Base-by-base conservation (phyloP, 2,113 vertebrate species). In the Osmerus mordax region DNA sequence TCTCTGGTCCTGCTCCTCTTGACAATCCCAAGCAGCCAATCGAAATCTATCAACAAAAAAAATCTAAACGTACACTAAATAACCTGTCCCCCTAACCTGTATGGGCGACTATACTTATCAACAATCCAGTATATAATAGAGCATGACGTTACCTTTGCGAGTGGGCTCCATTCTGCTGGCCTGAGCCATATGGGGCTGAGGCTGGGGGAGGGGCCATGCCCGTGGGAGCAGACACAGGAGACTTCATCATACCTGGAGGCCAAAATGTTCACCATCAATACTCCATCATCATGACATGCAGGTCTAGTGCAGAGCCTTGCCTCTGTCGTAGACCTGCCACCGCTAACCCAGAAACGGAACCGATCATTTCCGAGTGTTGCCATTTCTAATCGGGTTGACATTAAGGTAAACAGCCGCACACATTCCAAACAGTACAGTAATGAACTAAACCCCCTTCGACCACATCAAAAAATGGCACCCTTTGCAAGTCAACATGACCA, bases 221-320 rank as follows among this genome's bases (percentile, higher is more conserved):
- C 1, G 93, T 79, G 41, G 89, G 70, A 0, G 89, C 32, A 6
- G 92, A 81, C 51, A 88, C 91, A 71, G 89, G 25, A 5, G 93
- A 78, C 87, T 98, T 99, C 1, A 90, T 84, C 69, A 88, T 13
- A 73, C 91, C 96, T 98, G 78, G 16, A 89, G 86, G 66, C 77
- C 64, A 64, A 32, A 64, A 56, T 67, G 15, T 12, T 32, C 41
- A 9, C 41, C 9, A 47, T 47, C 7, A 8, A 7, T 11, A 2
- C 41, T 47, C 41, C 41, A 12, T 47, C 41, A 12, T 47, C 41
- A 47, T 47, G 41, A 47, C 9, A 12, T 47, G 9, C 41, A 12
- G 41, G 41, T 47, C 41, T 11, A 47, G 7, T 47, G 41, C 41
- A 2, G 9, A 47, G 41, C 41, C 9, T 0, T 0, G 9, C 9